Evolutionary conservation across 2,113 vertebrate genomes (phyloP).

Genomic region (Pelecanus crispus): DNA sequence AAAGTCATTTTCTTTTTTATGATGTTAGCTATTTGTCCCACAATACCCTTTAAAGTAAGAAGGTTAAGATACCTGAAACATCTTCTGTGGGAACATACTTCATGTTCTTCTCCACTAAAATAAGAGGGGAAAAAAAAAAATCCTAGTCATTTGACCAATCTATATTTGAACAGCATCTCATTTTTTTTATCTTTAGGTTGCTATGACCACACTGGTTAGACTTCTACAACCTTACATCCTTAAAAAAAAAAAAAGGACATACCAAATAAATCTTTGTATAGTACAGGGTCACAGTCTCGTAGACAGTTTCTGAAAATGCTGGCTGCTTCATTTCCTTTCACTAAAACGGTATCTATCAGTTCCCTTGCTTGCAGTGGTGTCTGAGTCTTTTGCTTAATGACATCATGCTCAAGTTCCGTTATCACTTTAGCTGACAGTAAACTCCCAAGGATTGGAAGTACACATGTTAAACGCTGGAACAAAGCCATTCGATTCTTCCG

Average conservation of each 20-base stretch:
- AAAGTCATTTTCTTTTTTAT: background rate
- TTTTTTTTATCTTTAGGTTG: background rate
- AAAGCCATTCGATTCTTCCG: slow-evolving; percentile 90
- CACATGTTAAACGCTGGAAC: slow-evolving; percentile 85
- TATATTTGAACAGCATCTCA: background rate
- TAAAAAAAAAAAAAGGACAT: slow-evolving; percentile 18
- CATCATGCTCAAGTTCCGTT: slow-evolving; percentile 81
- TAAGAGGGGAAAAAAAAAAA: background rate
- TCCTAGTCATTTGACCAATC: background rate
- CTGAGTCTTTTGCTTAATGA: slow-evolving; percentile 87
- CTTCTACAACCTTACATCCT: background rate
- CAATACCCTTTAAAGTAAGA: background rate
- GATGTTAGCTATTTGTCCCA: background rate
- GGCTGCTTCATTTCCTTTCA: slow-evolving; percentile 90
- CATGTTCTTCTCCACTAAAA: slow-evolving; percentile 91
- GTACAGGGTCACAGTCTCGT: slow-evolving; percentile 84
- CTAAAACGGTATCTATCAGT: slow-evolving; percentile 88
- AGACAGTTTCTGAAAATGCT: slow-evolving; percentile 91
- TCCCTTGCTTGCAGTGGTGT: slow-evolving; percentile 86
- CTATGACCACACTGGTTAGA: background rate
- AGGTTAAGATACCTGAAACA: slow-evolving; percentile 84
- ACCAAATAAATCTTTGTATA: slow-evolving; percentile 94
- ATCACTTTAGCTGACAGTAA: slow-evolving; percentile 85
- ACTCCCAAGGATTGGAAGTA: slow-evolving; percentile 85
- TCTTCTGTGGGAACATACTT: slow-evolving; percentile 89